phyloP scores from a whole-genome alignment of 2,797 vertebrate species.

The Poecilia gillii region DNA sequence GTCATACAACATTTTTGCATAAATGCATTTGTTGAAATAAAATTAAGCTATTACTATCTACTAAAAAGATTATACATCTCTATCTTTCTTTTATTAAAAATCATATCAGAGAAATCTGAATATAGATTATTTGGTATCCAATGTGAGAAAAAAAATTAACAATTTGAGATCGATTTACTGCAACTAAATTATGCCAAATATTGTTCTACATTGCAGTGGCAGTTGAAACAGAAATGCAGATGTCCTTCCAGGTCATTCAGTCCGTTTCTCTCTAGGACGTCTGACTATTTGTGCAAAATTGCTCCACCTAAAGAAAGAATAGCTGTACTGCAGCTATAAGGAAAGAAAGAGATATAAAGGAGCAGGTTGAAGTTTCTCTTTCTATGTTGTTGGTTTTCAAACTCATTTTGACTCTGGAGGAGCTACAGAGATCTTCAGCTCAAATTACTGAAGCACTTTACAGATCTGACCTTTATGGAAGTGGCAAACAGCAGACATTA shows the following conservation, averaged over 20 bases:
- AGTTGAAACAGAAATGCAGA: neutral
- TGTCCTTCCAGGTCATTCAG: neutral
- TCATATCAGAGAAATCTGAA: neutral
- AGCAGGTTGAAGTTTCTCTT: neutral
- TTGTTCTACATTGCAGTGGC: neutral
- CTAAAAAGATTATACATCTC: neutral
- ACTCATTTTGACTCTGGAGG: neutral
- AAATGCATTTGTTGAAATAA: neutral
- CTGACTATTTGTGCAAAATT: constrained; percentile 32
- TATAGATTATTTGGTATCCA: neutral
- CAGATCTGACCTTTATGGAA: neutral
- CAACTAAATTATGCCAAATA: neutral
- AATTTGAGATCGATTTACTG: neutral
- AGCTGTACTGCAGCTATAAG: constrained; percentile 30
- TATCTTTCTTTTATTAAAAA: neutral
- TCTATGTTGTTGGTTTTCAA: neutral
- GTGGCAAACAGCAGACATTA: neutral
- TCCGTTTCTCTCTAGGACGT: neutral
- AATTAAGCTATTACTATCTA: neutral
- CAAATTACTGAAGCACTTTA: neutral
- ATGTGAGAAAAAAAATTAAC: no score
- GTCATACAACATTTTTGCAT: neutral
- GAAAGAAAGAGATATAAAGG: constrained; percentile 3
- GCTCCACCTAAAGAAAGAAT: constrained; percentile 54
- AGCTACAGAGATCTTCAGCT: neutral